These are phyloP conservation scores for Drosophila melanogaster DNA, from an alignment of 1,140 invertebrate species.

Conservation along the genomic window Release_6_plus_ISO1_MT NC_004354.4:1430001-1430500, in stretches of 20 bases:
- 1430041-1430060: constrained; percentile 40
- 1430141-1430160: not conserved
- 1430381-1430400: constrained; percentile 68
- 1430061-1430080: constrained; percentile 21
- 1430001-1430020: not conserved
- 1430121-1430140: not conserved
- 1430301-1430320: constrained; percentile 50
- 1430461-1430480: constrained; percentile 37
- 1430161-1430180: constrained; percentile 35
- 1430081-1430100: constrained; percentile 11
- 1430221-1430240: not conserved
- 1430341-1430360: constrained; percentile 21
- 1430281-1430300: constrained; percentile 40
- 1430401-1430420: constrained; percentile 64
- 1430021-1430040: constrained; percentile 8
- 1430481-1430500: constrained; percentile 12
- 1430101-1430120: constrained; percentile 54
- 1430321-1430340: constrained; percentile 44
- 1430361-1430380: constrained; percentile 49
- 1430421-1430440: not conserved
- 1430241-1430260: not conserved
- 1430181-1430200: constrained; percentile 40
- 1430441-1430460: not conserved
- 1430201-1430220: not conserved
- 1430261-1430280: not conserved